Conservation (phyloP, 1,140 invertebrate species). For the Pseudomyrmex cubaensis region DNA sequence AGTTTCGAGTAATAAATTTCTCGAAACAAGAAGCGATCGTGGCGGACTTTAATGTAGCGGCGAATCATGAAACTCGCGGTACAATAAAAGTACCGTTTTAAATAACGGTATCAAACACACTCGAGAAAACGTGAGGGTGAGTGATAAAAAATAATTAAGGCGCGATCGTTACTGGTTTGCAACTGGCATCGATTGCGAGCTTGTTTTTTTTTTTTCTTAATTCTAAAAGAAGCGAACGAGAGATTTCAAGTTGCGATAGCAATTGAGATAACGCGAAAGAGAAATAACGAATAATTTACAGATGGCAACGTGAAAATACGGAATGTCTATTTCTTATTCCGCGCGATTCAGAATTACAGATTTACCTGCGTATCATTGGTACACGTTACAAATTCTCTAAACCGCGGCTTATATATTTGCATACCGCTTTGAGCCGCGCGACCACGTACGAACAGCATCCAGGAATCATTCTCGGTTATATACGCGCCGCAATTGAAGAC, state of each 20-base stretch:
- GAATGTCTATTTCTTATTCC: background rate
- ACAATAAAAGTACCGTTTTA: constrained; percentile 55
- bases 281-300: background rate
- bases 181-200: too few relatives aligned
- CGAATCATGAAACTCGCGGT: constrained; percentile 63
- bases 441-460: constrained; percentile 14
- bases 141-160: constrained; percentile 64
- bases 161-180: constrained; percentile 10
- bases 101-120: constrained; percentile 60
- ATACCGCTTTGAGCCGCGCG: constrained; percentile 26
- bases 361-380: too few relatives aligned
- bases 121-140: constrained; percentile 46
- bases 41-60: constrained; percentile 51
- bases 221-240: background rate
- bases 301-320: background rate
- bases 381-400: constrained; percentile 28
- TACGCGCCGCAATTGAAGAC: constrained; percentile 34
- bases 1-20: too few relatives aligned
- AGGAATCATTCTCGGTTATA: constrained; percentile 26
- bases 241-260: background rate
- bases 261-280: background rate
- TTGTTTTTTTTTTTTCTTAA: background rate
- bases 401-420: constrained; percentile 35
- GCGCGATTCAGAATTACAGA: background rate
- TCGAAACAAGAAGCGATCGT: constrained; percentile 49